Evolutionary conservation across 1,140 invertebrate genomes (phyloP).

Genomic region (Chymomyza costata): DNA sequence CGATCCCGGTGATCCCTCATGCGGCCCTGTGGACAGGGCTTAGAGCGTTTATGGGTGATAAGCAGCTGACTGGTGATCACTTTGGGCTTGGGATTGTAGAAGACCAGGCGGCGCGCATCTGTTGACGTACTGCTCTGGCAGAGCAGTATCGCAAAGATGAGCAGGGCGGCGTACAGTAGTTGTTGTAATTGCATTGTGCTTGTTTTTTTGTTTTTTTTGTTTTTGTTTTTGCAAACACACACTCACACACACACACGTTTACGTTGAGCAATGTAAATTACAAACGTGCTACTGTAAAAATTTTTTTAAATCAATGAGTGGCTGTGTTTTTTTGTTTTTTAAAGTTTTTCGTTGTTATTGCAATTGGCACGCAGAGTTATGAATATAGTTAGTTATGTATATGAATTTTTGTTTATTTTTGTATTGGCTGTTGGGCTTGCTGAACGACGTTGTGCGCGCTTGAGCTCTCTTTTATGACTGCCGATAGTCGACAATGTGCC

Average conservation of each 20-base stretch:
- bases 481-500: no score
- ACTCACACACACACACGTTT: neutral
- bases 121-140: constrained; percentile 18
- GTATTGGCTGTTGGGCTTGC: no score
- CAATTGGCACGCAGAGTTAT: no score
- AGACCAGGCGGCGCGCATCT: constrained; percentile 44
- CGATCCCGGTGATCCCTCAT: constrained; percentile 68
- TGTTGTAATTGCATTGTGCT: constrained; percentile 47
- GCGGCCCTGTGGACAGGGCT: constrained; percentile 55
- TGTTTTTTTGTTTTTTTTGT: neutral
- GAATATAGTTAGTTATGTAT: no score
- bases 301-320: no score
- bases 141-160: constrained; percentile 29
- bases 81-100: constrained; percentile 41
- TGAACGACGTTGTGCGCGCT: no score
- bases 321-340: no score
- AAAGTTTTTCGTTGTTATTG: no score
- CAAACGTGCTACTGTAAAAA: no score
- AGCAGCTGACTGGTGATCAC: constrained; percentile 52
- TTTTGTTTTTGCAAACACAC: neutral
- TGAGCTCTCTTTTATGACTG: no score
- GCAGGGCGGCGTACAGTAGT: constrained; percentile 22
- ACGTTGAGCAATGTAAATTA: constrained; percentile 2
- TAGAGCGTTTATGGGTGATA: constrained; percentile 34
- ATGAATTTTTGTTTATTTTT: no score